These are phyloP conservation scores for Engraulis encrasicolus DNA, from an alignment of 2,113 vertebrate species.

Conservation along the genomic window DNA sequence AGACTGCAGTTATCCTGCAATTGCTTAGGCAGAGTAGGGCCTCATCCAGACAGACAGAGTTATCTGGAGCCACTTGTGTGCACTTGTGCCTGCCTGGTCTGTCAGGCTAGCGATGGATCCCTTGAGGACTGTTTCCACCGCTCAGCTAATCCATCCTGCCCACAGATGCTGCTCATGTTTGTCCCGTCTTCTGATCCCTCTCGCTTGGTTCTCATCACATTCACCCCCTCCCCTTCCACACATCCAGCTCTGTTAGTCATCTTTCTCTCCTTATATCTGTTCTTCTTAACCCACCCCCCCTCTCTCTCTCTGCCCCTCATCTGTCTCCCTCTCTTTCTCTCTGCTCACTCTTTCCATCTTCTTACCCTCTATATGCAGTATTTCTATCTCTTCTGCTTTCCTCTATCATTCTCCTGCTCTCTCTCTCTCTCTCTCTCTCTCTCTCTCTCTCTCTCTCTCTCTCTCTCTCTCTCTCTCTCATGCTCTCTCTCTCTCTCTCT, in stretches of 20 bases:
- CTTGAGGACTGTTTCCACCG: slow-evolving; percentile 56
- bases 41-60: slow-evolving; percentile 49
- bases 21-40: slow-evolving; percentile 60
- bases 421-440: background rate
- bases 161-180: slow-evolving; percentile 38
- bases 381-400: too few species aligned
- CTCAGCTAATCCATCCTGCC: slow-evolving; percentile 57
- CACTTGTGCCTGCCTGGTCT: slow-evolving; percentile 57
- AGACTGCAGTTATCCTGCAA: slow-evolving; percentile 60
- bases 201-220: background rate
- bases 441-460: background rate
- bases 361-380: too few species aligned
- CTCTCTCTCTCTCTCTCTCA: background rate
- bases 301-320: background rate
- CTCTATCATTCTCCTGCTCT: background rate
- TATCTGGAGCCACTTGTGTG: slow-evolving; percentile 64
- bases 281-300: background rate
- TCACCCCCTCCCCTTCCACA: background rate
- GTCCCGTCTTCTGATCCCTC: background rate
- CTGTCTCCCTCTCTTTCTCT: background rate
- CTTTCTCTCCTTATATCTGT: background rate
- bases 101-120: slow-evolving; percentile 57
- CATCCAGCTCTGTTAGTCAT: background rate
- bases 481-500: slow-evolving; percentile 14
- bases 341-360: slow-evolving; percentile 10